These are phyloP conservation scores for Enteromius radiatus DNA, from an alignment of 2,797 vertebrate genomes.

Conservation along the genomic window DNA sequence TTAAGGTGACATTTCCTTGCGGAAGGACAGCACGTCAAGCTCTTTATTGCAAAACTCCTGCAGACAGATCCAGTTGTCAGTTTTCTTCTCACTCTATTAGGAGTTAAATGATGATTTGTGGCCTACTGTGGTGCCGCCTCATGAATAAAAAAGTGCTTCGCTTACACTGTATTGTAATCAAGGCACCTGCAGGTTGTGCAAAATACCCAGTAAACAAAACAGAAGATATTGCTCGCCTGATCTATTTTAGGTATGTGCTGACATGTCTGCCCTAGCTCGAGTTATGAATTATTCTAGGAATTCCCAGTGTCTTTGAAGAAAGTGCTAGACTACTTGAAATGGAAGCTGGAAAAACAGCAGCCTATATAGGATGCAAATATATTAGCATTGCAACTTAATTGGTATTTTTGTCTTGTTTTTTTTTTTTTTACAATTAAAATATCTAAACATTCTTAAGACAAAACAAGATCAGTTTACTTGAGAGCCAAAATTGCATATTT, in stretches of 20 bases:
- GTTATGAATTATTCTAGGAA: constrained; percentile 29
- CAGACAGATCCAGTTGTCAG: constrained; percentile 9
- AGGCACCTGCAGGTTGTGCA: neutral
- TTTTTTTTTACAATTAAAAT: neutral
- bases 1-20: constrained; percentile 54
- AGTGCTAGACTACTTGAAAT: constrained; percentile 12
- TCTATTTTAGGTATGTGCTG: constrained; percentile 34
- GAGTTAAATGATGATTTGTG: constrained; percentile 25
- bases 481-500: neutral
- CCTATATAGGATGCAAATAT: neutral
- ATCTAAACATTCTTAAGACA: constrained; percentile 9
- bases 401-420: constrained; percentile 4
- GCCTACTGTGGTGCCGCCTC: neutral
- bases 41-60: constrained; percentile 26
- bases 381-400: neutral
- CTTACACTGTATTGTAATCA: constrained; percentile 31
- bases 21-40: constrained; percentile 42
- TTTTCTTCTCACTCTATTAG: constrained; percentile 23
- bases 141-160: neutral
- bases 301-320: constrained; percentile 24
- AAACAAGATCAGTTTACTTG: neutral
- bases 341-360: neutral
- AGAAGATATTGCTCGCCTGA: neutral
- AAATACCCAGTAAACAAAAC: constrained; percentile 19
- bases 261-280: neutral